A percentile compares a stretch with the other conserved stretches of the same genome.
phyloP scores from a whole-genome alignment of 2,888 invertebrate genomes.

The Trachelus iudaicus region DNA sequence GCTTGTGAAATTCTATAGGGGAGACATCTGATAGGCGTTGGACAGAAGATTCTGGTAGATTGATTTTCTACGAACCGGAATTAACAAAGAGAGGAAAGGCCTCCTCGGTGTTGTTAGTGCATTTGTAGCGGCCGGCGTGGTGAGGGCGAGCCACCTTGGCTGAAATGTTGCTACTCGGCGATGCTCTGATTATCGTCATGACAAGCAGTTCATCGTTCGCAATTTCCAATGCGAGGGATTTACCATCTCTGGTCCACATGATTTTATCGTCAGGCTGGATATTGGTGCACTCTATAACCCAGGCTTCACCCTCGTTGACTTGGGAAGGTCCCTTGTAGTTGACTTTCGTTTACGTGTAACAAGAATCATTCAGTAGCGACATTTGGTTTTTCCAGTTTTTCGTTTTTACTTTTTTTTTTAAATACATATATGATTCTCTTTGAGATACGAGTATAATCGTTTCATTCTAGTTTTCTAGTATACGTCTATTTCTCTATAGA shows the following conservation, averaged over 20 bases:
- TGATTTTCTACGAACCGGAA: slow-evolving; percentile 51
- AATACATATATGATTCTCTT: not conserved
- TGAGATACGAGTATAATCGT: too few relatives aligned
- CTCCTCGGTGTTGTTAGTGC: slow-evolving; percentile 39
- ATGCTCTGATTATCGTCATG: slow-evolving; percentile 22
- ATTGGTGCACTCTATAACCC: slow-evolving; percentile 55
- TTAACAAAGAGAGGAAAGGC: slow-evolving; percentile 49
- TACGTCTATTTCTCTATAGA: not conserved
- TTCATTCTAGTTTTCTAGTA: too few relatives aligned
- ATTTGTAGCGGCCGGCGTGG: slow-evolving; percentile 59
- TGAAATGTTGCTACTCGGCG: slow-evolving; percentile 37
- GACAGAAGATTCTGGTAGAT: not conserved
- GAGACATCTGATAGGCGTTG: not conserved
- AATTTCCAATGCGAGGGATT: slow-evolving; percentile 46
- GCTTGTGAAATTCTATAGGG: not conserved
- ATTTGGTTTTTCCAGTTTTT: not conserved
- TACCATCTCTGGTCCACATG: slow-evolving; percentile 57
- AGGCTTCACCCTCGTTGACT: slow-evolving; percentile 50
- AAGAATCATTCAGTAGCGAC: not conserved
- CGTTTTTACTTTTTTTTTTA: not conserved
- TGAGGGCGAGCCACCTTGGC: slow-evolving; percentile 43
- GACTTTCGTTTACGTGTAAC: slow-evolving; percentile 32
- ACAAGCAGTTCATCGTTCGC: slow-evolving; percentile 46
- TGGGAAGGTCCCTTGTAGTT: slow-evolving; percentile 44
- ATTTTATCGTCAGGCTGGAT: slow-evolving; percentile 41